Evolutionary conservation across 2,113 vertebrate species (phyloP).

Genomic region (Sinocyclocheilus grahami): DNA sequence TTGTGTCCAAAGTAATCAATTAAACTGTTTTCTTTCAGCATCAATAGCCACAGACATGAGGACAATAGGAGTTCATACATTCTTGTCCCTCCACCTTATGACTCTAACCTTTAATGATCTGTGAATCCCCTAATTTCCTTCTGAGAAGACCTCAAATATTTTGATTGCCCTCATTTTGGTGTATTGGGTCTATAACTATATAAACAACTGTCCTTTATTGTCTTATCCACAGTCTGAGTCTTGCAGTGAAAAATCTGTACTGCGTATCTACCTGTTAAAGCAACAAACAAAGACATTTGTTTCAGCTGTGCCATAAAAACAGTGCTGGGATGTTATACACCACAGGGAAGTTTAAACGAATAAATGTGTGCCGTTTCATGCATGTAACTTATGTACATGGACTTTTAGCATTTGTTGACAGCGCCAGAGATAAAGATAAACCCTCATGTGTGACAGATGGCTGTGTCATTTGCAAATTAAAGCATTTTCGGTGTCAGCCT

Average conservation of each 20-base stretch:
- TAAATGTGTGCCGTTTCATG: not conserved
- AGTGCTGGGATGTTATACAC: not conserved
- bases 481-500: constrained; percentile 20
- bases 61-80: constrained; percentile 32
- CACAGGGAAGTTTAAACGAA: not conserved
- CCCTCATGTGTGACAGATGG: constrained; percentile 52
- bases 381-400: not conserved
- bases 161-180: not conserved
- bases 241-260: not conserved
- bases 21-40: not conserved
- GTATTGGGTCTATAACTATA: not conserved
- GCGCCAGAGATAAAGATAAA: constrained; percentile 25
- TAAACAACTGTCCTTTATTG: no score
- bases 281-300: not conserved
- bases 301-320: not conserved
- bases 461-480: constrained; percentile 50
- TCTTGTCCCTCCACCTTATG: not conserved
- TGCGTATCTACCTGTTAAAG: not conserved
- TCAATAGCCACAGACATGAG: constrained; percentile 10
- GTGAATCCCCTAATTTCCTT: constrained; percentile 27
- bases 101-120: constrained; percentile 10
- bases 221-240: no score
- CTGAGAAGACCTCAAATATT: not conserved
- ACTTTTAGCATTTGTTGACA: constrained; percentile 7
- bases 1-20: not conserved